Base-by-base conservation (phyloP, 2,888 invertebrate genomes). In the Anorthoa munda region DNA sequence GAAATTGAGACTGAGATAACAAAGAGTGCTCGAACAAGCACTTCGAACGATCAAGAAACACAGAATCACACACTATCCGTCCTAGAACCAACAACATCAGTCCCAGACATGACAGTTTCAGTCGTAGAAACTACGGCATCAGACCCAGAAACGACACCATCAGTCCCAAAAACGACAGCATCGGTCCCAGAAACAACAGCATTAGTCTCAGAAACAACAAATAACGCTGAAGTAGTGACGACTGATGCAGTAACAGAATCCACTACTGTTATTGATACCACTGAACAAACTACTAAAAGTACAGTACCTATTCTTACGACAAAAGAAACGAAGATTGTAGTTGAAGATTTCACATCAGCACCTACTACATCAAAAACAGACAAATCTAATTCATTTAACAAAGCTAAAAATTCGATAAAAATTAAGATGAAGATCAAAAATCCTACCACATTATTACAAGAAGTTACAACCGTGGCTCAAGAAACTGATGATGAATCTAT, bases 311-410 rank as follows among this genome's bases (percentile, higher is more conserved):
- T 66, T 3, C 7, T 21, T 23, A 72, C 21, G 13, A 73, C 58
- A 9, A 12, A 66, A 50, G 69, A 56, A 50, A 55, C 1, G 4
- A 51, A 58, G 2, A 66, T 71, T 4, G 2, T 21, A 7, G 55
- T 73, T 12, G 79, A 81, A 17, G 70, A 83, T 9, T 71, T 74
- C 15, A 68, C 67, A 5, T 55, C 74, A 13, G 5, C 21, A 0
- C 50, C 83, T 3, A 53, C 23, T 12, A 2, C 5, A n/a, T 11
- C 4, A 17, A 13, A 53, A 1, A 50, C 0, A 7, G 4, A 3
- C 0, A 5, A 45, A 45, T 4, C 21, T 39, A 26, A 13, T 21
- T 46, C 4, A 39, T 23, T n/a, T 0, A 39, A 9, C 9, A 45
- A 21, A 55, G 2, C 31, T 4, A 39, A 5, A 61, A 50, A 48